phyloP scores from a whole-genome alignment of 2,113 vertebrate genomes.

The Oophaga pumilio region DNA sequence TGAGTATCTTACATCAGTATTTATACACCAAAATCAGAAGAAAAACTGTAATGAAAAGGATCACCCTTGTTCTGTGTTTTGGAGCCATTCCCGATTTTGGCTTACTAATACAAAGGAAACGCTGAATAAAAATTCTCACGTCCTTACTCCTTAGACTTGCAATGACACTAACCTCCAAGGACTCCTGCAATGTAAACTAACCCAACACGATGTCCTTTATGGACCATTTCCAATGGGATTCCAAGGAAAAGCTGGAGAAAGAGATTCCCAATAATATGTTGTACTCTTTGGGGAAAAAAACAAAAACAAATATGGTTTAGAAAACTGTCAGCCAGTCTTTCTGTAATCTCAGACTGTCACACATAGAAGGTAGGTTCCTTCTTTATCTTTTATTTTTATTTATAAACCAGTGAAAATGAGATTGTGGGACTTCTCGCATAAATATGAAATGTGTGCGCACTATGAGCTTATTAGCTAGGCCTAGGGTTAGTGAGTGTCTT shows the following conservation, averaged over 20 bases:
- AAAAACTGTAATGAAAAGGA: no score
- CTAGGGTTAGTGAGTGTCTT: background rate
- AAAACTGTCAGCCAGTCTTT: background rate
- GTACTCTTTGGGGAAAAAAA: constrained; percentile 70
- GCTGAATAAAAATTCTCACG: no score
- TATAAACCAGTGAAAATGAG: background rate
- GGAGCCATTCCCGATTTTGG: no score
- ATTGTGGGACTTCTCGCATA: no score
- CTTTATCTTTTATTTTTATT: background rate
- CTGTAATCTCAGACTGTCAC: background rate
- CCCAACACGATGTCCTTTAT: constrained; percentile 88
- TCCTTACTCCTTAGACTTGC: background rate
- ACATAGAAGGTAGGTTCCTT: background rate
- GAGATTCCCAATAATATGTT: constrained; percentile 87
- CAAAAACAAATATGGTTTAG: background rate
- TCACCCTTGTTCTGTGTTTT: no score
- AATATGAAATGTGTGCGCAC: no score
- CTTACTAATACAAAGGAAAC: no score
- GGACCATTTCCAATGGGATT: constrained; percentile 87
- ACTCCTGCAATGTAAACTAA: constrained; percentile 87
- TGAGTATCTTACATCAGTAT: no score
- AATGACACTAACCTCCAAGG: constrained; percentile 77
- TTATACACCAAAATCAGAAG: no score
- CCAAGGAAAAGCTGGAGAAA: constrained; percentile 85
- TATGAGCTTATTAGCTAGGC: background rate